phyloP scores from a whole-genome alignment of 2,888 invertebrate species.

The Lymantria dispar region DNA sequence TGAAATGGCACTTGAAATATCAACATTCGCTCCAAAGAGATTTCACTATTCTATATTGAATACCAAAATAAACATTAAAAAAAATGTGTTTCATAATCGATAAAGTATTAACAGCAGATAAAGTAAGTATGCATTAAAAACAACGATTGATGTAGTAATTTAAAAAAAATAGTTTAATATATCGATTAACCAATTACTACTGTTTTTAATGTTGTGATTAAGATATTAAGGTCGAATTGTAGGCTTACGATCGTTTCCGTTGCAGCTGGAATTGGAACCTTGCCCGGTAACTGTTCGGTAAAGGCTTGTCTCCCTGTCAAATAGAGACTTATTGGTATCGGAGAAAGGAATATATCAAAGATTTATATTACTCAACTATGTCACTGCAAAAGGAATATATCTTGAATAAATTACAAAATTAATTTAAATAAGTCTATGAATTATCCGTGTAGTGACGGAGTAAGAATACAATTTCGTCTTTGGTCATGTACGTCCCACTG shows the following conservation, averaged over 20 bases:
- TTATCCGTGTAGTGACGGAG: no score
- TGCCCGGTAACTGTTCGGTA: slow-evolving; percentile 9
- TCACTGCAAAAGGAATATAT: no score
- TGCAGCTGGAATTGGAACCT: slow-evolving; percentile 8
- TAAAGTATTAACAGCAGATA: no score
- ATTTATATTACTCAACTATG: neutral
- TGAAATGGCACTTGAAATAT: slow-evolving; percentile 1
- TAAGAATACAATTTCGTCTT: no score
- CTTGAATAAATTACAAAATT: no score
- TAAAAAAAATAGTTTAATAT: neutral
- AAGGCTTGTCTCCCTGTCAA: neutral
- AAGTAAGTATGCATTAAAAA: no score
- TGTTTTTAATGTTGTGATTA: slow-evolving; percentile 4
- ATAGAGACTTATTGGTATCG: neutral
- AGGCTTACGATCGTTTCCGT: slow-evolving; percentile 1
- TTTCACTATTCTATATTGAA: slow-evolving; percentile 20
- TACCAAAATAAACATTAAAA: slow-evolving; percentile 13
- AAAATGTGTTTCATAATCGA: neutral
- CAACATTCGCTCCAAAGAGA: slow-evolving; percentile 19
- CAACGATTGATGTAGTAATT: neutral
- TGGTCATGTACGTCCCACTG: no score
- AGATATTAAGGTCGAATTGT: slow-evolving; percentile 2
- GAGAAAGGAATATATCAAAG: neutral
- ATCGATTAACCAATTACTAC: slow-evolving; percentile 1
- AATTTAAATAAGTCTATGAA: no score